Base-by-base conservation (phyloP, 2,888 invertebrate genomes). In the Sturmia bella region DNA sequence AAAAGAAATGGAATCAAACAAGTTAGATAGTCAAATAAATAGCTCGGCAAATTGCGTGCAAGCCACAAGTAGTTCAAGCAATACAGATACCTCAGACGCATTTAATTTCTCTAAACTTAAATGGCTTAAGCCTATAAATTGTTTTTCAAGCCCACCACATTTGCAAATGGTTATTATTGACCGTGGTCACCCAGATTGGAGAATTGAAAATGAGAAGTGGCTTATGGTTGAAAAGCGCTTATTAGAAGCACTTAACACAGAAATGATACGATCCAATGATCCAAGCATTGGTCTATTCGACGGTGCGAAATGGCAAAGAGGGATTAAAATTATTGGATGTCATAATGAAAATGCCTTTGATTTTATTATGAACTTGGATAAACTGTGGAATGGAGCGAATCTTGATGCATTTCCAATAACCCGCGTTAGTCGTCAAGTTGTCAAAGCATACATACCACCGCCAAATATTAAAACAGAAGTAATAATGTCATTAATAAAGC, bases 161-260 rank as follows among this genome's bases (percentile, higher is more conserved):
- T 56, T 70, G 15, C 77, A 77, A 57, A 48, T 77, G n/a, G 77
- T 77, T 37, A 77, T 77, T 15, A 63, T 77, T 3, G 77, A 77
- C 32, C 70, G 63, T 1, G 41, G 48, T 19, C 56, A 77, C 15
- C 77, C 48, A 3, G 3, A 24, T 56, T 77, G 70, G 61, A 77
- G 19, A 56, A 77, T 70, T 11, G 1, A 27, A 27, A 72, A 27
- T 17, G 70, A 77, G 0, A 72, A 64, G 11, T 77, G 77, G 77
- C 63, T 77, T 11, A 56, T 77, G 57, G 27, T 77, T 5, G 77
- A 77, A 56, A 77, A 70, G 13, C 69, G 77, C 19, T 63, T 77
- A 48, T 48, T 70, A 9, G 77, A 77, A 61, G 48, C 39, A 7
- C 69, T 77, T 37, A 48, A 77, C 9, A 15, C 13, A 15, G 63